phyloP scores from a whole-genome alignment of 2,888 invertebrate genomes.

The Eupithecia subumbrata region DNA sequence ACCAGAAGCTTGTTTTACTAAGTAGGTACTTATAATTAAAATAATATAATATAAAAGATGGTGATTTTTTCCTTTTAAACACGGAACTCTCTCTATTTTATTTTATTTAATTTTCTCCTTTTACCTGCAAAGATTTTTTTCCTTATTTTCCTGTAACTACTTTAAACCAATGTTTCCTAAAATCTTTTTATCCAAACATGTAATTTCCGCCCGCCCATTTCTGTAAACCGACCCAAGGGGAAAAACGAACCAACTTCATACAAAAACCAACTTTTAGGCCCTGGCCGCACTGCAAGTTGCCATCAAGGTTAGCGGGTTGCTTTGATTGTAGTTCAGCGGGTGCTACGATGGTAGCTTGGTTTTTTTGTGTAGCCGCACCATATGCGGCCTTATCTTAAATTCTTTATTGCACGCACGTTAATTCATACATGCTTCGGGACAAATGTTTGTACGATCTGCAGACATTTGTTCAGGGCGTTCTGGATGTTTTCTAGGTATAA shows the following conservation, averaged over 20 bases:
- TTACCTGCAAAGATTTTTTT: background rate
- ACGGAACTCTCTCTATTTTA: background rate
- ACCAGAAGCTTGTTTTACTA: no score
- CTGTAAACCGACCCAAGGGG: constrained; percentile 31
- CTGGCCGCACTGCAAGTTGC: background rate
- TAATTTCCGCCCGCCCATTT: constrained; percentile 33
- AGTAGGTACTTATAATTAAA: no score
- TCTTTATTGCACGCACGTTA: no score
- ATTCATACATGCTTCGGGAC: no score
- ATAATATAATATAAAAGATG: background rate
- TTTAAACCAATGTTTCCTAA: constrained; percentile 1
- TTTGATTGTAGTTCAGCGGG: background rate
- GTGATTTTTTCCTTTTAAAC: background rate
- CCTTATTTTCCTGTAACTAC: background rate
- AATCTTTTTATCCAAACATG: constrained; percentile 20
- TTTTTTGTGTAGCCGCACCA: no score
- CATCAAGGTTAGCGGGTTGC: background rate
- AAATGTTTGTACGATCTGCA: no score
- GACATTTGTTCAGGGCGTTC: no score
- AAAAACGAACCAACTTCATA: constrained; percentile 5
- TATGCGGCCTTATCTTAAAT: no score
- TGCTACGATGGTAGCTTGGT: no score
- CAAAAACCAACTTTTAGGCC: background rate
- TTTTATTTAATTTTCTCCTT: background rate
- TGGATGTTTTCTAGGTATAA: no score